Percentiles rank a stretch among this genome's conserved stretches.
Conservation (phyloP, 2,113 vertebrate genomes). For the Zosterops lateralis region DNA sequence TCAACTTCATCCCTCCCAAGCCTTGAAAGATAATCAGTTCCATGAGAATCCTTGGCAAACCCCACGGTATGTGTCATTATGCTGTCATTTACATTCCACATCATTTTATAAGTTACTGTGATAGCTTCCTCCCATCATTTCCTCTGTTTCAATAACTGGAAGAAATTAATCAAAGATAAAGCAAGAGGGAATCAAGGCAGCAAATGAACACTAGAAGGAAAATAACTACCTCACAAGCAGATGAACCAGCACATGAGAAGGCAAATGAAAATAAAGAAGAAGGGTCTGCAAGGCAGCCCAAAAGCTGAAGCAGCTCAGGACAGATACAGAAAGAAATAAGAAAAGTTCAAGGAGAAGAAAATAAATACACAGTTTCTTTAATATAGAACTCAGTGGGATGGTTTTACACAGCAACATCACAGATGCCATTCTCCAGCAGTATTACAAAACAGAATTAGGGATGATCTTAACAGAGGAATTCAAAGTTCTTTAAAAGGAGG, state of each 20-base stretch:
- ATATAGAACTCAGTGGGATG: background rate
- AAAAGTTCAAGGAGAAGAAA: background rate
- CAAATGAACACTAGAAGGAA: background rate
- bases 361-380: background rate
- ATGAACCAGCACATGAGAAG: background rate
- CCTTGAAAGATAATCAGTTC: background rate
- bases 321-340: background rate
- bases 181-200: background rate
- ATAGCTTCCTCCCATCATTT: background rate
- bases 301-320: background rate
- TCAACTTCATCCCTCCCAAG: background rate
- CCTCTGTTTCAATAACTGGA: background rate
- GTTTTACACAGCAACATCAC: background rate
- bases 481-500: background rate
- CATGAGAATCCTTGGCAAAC: background rate
- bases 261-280: background rate
- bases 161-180: background rate
- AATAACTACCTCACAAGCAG: background rate
- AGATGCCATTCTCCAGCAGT: background rate
- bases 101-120: background rate
- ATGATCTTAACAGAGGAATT: background rate
- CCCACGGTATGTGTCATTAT: accelerated
- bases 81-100: background rate
- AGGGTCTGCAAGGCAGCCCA: background rate
- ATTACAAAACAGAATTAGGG: background rate